A percentile compares a stretch with the other conserved stretches of the same genome.
phyloP scores from a whole-genome alignment of 2,888 invertebrate genomes.

The Marasmarcha lunaedactyla region DNA sequence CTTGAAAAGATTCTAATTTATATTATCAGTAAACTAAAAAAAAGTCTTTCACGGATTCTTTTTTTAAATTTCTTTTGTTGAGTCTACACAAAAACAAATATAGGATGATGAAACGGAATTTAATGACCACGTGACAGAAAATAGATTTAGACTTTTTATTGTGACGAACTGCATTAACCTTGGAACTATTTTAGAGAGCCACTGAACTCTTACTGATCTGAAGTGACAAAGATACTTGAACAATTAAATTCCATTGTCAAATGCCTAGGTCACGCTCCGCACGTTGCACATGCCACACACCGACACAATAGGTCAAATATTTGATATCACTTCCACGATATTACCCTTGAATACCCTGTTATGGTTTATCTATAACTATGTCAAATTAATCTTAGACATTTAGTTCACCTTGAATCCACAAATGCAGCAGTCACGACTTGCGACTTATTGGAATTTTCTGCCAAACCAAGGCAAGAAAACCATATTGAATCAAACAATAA shows the following conservation, averaged over 20 bases:
- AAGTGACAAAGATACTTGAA: not conserved
- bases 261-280: slow-evolving; percentile 50
- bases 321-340: slow-evolving; percentile 9
- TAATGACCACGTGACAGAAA: no score
- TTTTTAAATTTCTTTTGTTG: no score
- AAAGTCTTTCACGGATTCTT: no score
- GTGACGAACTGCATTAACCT: no score
- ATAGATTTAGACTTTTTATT: slow-evolving; percentile 4
- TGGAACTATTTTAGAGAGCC: no score
- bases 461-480: slow-evolving; percentile 1
- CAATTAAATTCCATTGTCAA: slow-evolving; percentile 24
- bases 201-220: no score
- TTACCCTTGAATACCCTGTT: slow-evolving; percentile 41
- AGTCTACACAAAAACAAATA: not conserved
- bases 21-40: no score
- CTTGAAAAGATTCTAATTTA: slow-evolving; percentile 17
- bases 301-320: slow-evolving; percentile 22
- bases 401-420: slow-evolving; percentile 36
- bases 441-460: slow-evolving; percentile 30
- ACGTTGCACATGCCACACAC: slow-evolving; percentile 23
- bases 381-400: slow-evolving; percentile 29
- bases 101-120: no score
- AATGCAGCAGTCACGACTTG: slow-evolving; percentile 48
- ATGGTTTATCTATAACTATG: slow-evolving; percentile 22
- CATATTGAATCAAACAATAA: slow-evolving; percentile 3